These are phyloP conservation scores for Crocuta crocuta DNA, from an alignment of 2,113 vertebrate species.

Conservation along the genomic window DNA sequence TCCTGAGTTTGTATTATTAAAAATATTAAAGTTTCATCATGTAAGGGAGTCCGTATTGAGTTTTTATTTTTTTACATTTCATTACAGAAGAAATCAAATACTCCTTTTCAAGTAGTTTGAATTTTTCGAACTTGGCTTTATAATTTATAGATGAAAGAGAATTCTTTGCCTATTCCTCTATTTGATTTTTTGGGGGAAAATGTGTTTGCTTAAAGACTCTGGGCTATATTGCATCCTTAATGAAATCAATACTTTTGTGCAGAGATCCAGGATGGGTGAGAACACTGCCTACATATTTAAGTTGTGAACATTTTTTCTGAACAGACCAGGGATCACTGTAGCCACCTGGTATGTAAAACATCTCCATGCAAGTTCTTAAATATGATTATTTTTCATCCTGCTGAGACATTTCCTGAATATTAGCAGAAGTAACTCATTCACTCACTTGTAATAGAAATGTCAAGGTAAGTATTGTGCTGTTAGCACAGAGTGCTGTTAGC, in stretches of 20 bases:
- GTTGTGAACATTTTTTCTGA: slow-evolving; percentile 9
- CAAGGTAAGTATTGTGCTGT: not conserved
- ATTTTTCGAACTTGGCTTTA: slow-evolving; percentile 77
- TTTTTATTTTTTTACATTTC: slow-evolving; percentile 40
- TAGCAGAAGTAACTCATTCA: slow-evolving; percentile 51
- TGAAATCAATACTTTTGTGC: slow-evolving; percentile 75
- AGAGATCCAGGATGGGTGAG: slow-evolving; percentile 48
- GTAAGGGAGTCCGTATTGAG: slow-evolving; percentile 27
- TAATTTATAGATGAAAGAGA: slow-evolving; percentile 83
- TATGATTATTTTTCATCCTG: slow-evolving; percentile 47
- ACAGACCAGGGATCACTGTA: slow-evolving; percentile 21
- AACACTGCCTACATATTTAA: slow-evolving; percentile 55
- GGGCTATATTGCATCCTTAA: slow-evolving; percentile 74
- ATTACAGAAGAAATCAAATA: slow-evolving; percentile 73
- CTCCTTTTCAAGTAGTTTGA: slow-evolving; percentile 71
- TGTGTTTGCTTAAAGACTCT: slow-evolving; percentile 76
- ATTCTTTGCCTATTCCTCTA: slow-evolving; percentile 61
- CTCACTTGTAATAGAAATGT: slow-evolving; percentile 54
- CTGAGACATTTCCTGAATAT: slow-evolving; percentile 54
- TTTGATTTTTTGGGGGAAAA: slow-evolving; percentile 68
- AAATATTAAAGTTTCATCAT: slow-evolving; percentile 34
- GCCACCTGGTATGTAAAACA: not conserved
- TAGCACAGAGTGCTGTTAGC: not conserved
- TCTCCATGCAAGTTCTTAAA: slow-evolving; percentile 38
- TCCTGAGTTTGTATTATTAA: not conserved